Base-by-base conservation (phyloP, 2,888 invertebrate genomes). In the Acronicta leporina region DNA sequence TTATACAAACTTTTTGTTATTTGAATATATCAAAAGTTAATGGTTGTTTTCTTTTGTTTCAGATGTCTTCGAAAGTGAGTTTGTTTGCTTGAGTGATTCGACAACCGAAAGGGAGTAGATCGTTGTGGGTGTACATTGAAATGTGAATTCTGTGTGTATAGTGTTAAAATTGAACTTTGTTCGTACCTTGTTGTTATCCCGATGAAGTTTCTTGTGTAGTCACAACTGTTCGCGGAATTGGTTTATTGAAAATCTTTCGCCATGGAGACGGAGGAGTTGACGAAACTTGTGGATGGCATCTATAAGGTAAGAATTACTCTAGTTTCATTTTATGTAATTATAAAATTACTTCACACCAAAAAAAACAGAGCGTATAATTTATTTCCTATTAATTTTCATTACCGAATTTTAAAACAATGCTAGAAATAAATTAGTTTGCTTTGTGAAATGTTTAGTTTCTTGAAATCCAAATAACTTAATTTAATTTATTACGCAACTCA, bases 181-280 rank as follows among this genome's bases (percentile, higher is more conserved):
- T 84, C 80, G 83, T 86, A 85, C 82, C 84, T 77, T 76, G 79
- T 83, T 84, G 81, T 87, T 86, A 80, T 84, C 81, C 86, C 85
- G 84, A 94, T 94, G 94, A 92, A 89, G 92, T 88, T 89, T 89
- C 84, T 84, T 74, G 92, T 92, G 92, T 93, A 88, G 88, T 82
- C 79, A 80, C 80, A 79, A 82, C 77, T 68, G 77, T 84, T 85
- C 66, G 75, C 77, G 79, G 74, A 80, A 84, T 84, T 84, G 81
- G 79, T 87, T 86, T 82, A 85, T 79, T 88, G 86, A 88, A 87
- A 87, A 89, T 85, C 83, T 80, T 80, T 89, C 89, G 82, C 83
- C 80, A 95, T 97, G 97, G 98, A 98, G 95, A 97, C 97, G 83
- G 98, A 98, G 91, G 98, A 98, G 95, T 96, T 98, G 81, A 97